Base-by-base conservation (phyloP, 2,888 invertebrate genomes). In the Boloria euphrosyne region DNA sequence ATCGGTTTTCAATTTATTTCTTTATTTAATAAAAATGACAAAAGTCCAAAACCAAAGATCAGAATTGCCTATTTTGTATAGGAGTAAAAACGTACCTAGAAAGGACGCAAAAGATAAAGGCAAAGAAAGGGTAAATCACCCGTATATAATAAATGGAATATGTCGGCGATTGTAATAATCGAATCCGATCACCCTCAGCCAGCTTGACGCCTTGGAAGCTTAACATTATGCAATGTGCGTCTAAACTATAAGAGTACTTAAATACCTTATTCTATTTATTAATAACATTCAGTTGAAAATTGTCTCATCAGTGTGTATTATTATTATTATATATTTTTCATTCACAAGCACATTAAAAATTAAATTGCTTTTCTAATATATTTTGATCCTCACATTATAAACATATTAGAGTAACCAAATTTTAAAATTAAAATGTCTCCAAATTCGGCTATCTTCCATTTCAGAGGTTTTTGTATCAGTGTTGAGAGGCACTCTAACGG, bases 401-500 rank as follows among this genome's bases (percentile, higher is more conserved):
- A 50, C 17, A 13, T 13, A 44, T 7, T 55, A 43, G 55, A 53
- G 14, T 13, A 16, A 58, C n/a, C 43, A 43, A 16, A 13, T n/a
- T n/a, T 2, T n/a, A 27, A n/a, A 47, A 58, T 27, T 47, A 58
- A 13, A 58, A 13, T 38, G 59, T 49, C 14, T 38, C 38, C 59
- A 59, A 50, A 59, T 49, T 18, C 14, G n/a, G 17, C 27, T 2
- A 18, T 46, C 44, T 4, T 59, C 49, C 17, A 38, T 17, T 38
- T 59, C 10, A 31, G 38, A 10, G 2, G 14, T 49, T 38, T 47
- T 49, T 59, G 17, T 59, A 38, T 59, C 38, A 50, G 14, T 38
- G 17, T 49, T 50, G 16, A 59, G 50, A 50, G 57, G 46, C 46
- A 17, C 50, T 64, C 58, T 68, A 71, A 70, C 70, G 68, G 71